phyloP scores from a whole-genome alignment of 2,113 vertebrate genomes.

The Ahaetulla prasina region DNA sequence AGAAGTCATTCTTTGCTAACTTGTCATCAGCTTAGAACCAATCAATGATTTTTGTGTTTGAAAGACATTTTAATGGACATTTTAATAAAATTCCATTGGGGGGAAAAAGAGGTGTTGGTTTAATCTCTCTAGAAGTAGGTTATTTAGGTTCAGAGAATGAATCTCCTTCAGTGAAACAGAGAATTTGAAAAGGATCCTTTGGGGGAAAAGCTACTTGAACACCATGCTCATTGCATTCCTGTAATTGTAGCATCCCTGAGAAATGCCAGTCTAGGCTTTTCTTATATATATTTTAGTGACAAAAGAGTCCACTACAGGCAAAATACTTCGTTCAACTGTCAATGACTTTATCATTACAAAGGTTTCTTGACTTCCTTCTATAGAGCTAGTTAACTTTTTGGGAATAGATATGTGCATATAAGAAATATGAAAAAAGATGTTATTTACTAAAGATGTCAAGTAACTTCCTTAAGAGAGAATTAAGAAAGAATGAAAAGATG shows the following conservation, averaged over 20 bases:
- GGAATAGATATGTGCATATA: too few relatives aligned
- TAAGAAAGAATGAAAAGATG: neutral
- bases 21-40: constrained; percentile 17
- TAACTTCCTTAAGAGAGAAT: too few relatives aligned
- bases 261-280: neutral
- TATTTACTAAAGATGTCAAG: too few relatives aligned
- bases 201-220: neutral
- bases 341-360: too few relatives aligned
- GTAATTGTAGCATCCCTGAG: neutral
- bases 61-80: constrained; percentile 4
- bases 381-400: too few relatives aligned
- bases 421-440: too few relatives aligned
- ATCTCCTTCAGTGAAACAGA: neutral
- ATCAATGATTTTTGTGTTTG: neutral
- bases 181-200: neutral
- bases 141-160: neutral
- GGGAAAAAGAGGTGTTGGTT: neutral
- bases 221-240: neutral
- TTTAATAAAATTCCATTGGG: neutral
- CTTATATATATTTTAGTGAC: neutral
- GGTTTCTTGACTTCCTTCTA: too few relatives aligned
- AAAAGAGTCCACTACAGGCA: too few relatives aligned
- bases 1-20: neutral
- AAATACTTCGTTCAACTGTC: too few relatives aligned
- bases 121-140: neutral